A percentile compares a stretch with the other conserved stretches of the same genome.
phyloP scores from a whole-genome alignment of 2,888 invertebrate species.

The Petrolisthes manimaculis region DNA sequence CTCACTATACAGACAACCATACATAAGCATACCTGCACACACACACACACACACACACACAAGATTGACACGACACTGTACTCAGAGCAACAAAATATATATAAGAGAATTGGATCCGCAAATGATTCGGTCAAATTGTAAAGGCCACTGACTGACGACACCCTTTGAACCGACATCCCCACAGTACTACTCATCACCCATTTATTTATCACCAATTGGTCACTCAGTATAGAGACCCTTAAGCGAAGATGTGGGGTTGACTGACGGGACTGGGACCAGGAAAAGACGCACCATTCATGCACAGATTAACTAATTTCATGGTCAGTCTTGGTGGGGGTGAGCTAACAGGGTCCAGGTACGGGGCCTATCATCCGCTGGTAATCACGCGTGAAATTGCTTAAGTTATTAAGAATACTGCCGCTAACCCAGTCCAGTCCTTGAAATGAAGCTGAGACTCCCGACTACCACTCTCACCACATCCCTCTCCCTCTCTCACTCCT shows the following conservation, averaged over 20 bases:
- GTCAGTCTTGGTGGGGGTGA: neutral
- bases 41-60: constrained; percentile 28
- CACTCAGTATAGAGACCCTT: too few relatives aligned
- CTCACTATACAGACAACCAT: too few relatives aligned
- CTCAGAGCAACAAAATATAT: too few relatives aligned
- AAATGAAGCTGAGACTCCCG: neutral
- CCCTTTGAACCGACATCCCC: too few relatives aligned
- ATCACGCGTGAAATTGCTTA: constrained; percentile 16
- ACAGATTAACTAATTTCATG: constrained; percentile 15
- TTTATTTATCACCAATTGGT: too few relatives aligned
- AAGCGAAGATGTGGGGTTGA: neutral
- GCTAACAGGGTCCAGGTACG: neutral
- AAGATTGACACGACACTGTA: neutral
- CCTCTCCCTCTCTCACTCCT: neutral
- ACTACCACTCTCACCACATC: neutral
- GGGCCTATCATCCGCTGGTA: neutral
- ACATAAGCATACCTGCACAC: neutral
- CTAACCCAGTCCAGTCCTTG: neutral
- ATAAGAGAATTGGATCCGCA: too few relatives aligned
- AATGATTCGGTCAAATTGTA: too few relatives aligned
- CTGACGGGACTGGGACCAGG: neutral
- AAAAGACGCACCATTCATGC: constrained; percentile 11
- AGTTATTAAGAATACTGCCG: constrained; percentile 13
- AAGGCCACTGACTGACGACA: too few relatives aligned
- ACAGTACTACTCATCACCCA: too few relatives aligned